Evolutionary conservation across 64 coral and sea anemone genomes (phyloP), one percentile per base, ranked within the genome.

Genomic region (Hydrozoanthus tunicans): DNA sequence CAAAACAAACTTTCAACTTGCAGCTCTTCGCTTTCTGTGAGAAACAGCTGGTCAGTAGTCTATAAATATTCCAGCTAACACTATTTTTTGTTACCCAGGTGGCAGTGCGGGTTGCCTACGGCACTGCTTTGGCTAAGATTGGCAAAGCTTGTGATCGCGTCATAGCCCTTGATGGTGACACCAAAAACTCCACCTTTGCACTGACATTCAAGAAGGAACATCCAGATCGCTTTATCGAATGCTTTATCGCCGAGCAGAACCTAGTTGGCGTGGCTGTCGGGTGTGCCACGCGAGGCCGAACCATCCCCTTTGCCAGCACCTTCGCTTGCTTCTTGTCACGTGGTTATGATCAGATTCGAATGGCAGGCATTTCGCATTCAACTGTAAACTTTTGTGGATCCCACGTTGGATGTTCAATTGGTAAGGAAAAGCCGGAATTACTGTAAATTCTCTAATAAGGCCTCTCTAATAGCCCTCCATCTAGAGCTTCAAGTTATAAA

Each of bases 241-340:
- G 97, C 64, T 99, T 96, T 75, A 95, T 99, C 68, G 97, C 97
- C 9, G 97, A 99, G 24, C 97, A 99, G 79, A 99, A 99, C 78
- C 91, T 99, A 77, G 59, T 99, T 5, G 97, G 97, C 24, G 97
- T 99, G 52, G 97, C 94, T 17, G 92, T 99, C 20, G 97, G 97
- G 1, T 99, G 91, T 52, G 92, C 91, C 17, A 93, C 97, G 25
- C 93, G 97, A 55, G 78, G 56, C 27, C 94, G 97, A 6, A 90
- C 94, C 10, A 99, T 99, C 81, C 94, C 97, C 0, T 99, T 99
- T 91, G 86, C 91, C 56, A 99, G 97, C 59, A 94, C 97, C 15
- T 99, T 99, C 77, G 97, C 97, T 52, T 89, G 80, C 4, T 99
- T 99, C 59, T 81, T 99, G 6, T 93, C 94, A 56, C 97, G 97